phyloP scores from a whole-genome alignment of 2,888 invertebrate species.

The Synanthedon myopaeformis region DNA sequence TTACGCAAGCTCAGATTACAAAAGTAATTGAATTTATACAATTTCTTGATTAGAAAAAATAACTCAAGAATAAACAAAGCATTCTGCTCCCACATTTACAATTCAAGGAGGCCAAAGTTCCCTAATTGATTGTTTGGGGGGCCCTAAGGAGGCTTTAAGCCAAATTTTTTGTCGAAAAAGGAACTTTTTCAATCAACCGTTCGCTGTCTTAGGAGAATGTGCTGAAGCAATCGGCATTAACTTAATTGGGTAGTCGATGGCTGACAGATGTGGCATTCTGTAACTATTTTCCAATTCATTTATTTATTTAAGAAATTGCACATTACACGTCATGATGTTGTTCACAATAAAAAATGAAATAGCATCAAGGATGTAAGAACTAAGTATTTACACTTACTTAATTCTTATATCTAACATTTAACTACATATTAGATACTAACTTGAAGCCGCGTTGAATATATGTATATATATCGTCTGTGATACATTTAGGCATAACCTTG shows the following conservation, averaged over 20 bases:
- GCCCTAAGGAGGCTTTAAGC: constrained; percentile 28
- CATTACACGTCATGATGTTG: no score
- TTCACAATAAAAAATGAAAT: no score
- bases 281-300: no score
- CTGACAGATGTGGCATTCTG: not conserved
- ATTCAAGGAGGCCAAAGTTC: constrained; percentile 53
- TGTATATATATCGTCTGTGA: no score
- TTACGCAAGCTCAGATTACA: no score
- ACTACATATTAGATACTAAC: no score
- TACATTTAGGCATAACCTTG: no score
- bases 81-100: constrained; percentile 38
- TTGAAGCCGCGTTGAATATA: no score
- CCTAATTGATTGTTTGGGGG: constrained; percentile 58
- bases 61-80: constrained; percentile 16
- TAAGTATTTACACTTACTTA: no score
- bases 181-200: constrained; percentile 57
- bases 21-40: not conserved
- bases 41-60: not conserved
- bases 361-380: no score
- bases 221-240: not conserved
- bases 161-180: constrained; percentile 26
- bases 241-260: not conserved
- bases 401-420: no score
- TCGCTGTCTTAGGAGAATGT: constrained; percentile 21
- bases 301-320: no score